Evolutionary conservation across 2,113 vertebrate genomes (phyloP).

Genomic region (Paramisgurnus dabryanus): DNA sequence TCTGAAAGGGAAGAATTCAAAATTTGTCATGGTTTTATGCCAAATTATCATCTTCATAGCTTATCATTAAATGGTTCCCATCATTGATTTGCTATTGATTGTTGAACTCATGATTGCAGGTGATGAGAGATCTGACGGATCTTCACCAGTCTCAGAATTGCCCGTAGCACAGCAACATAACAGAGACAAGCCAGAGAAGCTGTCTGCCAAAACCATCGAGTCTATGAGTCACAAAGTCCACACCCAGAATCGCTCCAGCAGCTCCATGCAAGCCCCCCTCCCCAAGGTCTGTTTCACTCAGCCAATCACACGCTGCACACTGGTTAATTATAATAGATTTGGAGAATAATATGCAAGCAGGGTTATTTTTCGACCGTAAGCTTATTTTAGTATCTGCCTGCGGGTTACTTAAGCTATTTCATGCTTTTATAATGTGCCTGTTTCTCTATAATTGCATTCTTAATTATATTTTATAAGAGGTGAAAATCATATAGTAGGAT

Average conservation of each 20-base stretch:
- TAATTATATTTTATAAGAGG: slow-evolving; percentile 19
- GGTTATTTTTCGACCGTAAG: not conserved
- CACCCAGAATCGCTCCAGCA: slow-evolving; percentile 70
- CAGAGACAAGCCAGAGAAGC: slow-evolving; percentile 73
- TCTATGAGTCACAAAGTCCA: slow-evolving; percentile 58
- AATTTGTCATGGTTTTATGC: too few relatives aligned
- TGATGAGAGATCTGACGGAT: slow-evolving; percentile 76
- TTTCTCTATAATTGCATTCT: slow-evolving; percentile 11
- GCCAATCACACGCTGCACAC: not conserved
- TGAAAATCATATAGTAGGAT: not conserved
- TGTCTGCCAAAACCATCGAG: slow-evolving; percentile 71
- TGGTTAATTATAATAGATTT: not conserved
- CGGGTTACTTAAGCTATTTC: not conserved
- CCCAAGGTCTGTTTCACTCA: slow-evolving; percentile 74
- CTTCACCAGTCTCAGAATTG: slow-evolving; percentile 76
- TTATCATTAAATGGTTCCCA: not conserved
- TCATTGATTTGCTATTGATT: slow-evolving; percentile 6
- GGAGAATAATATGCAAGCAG: not conserved
- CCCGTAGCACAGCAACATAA: slow-evolving; percentile 73
- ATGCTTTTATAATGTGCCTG: slow-evolving; percentile 14
- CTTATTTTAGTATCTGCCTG: slow-evolving; percentile 8
- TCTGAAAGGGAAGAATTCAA: too few relatives aligned
- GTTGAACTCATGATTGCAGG: slow-evolving; percentile 78
- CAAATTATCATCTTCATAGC: not conserved
- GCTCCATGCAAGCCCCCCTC: slow-evolving; percentile 81